Percentiles rank a stretch among this genome's conserved stretches.
phyloP scores from a whole-genome alignment of 2,113 vertebrate species.

The Caracal caracal region DNA sequence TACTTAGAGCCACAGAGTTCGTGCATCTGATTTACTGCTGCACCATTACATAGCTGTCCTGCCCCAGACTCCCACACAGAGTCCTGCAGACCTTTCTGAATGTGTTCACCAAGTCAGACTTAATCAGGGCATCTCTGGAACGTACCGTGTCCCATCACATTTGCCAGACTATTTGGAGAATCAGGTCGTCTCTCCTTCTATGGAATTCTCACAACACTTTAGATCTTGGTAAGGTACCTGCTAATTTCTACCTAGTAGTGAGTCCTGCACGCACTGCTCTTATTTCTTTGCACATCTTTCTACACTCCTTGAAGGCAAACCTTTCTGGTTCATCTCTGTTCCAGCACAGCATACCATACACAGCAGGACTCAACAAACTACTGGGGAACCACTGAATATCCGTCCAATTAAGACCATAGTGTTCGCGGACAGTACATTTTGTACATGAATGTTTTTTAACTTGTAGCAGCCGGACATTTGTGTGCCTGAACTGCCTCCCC shows the following conservation, averaged over 20 bases:
- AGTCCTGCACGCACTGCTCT: not conserved
- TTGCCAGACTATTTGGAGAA: conserved; percentile 49
- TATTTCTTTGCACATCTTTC: not conserved
- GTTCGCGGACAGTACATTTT: not conserved
- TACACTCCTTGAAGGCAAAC: not conserved
- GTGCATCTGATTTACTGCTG: not conserved
- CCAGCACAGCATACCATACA: not conserved
- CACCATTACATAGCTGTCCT: not conserved
- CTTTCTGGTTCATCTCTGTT: not conserved
- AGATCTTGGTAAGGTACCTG: not conserved
- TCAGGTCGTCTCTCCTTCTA: not conserved
- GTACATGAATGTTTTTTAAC: not conserved
- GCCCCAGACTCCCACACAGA: not conserved
- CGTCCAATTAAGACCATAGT: not conserved
- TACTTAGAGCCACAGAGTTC: not conserved
- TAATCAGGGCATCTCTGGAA: conserved; percentile 58
- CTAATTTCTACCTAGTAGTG: not conserved
- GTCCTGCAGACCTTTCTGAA: not conserved
- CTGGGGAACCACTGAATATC: not conserved
- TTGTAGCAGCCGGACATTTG: not conserved
- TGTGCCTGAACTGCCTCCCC: not conserved
- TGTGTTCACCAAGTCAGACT: not conserved
- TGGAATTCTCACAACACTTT: not conserved
- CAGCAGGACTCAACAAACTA: not conserved
- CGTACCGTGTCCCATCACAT: not conserved